phyloP scores from a whole-genome alignment of 2,888 invertebrate species.

The Glaucopsyche alexis region DNA sequence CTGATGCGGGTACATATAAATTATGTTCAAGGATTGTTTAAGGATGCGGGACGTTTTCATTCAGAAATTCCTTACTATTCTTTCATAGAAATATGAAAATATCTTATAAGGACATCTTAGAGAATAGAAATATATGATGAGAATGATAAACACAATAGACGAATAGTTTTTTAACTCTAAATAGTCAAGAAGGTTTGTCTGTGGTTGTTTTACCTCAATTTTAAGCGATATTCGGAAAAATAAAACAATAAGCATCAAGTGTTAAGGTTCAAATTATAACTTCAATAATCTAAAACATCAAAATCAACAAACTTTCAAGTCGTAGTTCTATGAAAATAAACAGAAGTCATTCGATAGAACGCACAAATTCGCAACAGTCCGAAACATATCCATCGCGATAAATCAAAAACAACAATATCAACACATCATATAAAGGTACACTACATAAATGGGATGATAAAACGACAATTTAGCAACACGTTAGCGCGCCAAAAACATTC shows the following conservation, averaged over 20 bases:
- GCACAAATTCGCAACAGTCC: background rate
- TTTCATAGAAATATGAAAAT: background rate
- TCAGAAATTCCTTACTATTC: background rate
- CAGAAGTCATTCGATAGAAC: background rate
- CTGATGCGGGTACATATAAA: background rate
- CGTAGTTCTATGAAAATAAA: background rate
- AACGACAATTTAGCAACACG: conserved; percentile 54
- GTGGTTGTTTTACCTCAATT: background rate
- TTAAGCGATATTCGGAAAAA: background rate
- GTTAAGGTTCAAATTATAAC: background rate
- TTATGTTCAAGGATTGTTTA: background rate
- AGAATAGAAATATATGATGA: background rate
- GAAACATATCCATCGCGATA: conserved; percentile 13
- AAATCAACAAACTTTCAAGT: background rate
- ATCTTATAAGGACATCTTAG: background rate
- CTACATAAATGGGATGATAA: conserved; percentile 26
- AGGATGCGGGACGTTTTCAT: conserved; percentile 4
- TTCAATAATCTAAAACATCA: background rate
- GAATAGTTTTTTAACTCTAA: background rate
- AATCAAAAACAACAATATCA: conserved; percentile 31
- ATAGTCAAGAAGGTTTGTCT: no score
- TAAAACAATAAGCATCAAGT: background rate
- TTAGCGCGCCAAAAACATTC: conserved; percentile 55
- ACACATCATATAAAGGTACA: conserved; percentile 29
- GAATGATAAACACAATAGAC: background rate